These are phyloP conservation scores for Terrapene triunguis DNA, from an alignment of 2,113 vertebrate genomes.

Conservation along the genomic window DNA sequence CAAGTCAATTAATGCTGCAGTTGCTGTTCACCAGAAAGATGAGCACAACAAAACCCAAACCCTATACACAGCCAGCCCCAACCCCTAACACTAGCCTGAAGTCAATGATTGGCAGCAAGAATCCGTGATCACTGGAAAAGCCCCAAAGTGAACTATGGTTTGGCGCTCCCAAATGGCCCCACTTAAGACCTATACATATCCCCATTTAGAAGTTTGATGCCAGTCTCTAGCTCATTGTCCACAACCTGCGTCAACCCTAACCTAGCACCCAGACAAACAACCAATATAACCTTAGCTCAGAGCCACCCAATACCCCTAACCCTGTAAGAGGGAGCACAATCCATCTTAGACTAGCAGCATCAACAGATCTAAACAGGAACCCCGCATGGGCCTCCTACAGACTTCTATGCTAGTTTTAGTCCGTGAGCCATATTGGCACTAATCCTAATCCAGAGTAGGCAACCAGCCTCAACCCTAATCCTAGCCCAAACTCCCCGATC, in stretches of 20 bases:
- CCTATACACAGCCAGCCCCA: background rate
- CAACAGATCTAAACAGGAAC: background rate
- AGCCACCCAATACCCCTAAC: background rate
- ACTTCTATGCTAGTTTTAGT: background rate
- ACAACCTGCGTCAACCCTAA: background rate
- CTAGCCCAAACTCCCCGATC: background rate
- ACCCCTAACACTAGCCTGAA: background rate
- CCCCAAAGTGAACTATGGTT: background rate
- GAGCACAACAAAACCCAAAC: background rate
- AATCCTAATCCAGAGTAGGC: no score
- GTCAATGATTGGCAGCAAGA: background rate
- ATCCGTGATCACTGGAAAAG: background rate
- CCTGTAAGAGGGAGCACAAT: background rate
- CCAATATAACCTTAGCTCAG: background rate
- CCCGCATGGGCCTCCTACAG: background rate
- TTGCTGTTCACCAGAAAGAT: constrained; percentile 1
- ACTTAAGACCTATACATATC: background rate
- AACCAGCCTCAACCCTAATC: background rate
- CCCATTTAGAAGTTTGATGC: no score
- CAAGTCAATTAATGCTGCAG: background rate
- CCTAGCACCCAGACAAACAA: background rate
- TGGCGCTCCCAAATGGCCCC: background rate
- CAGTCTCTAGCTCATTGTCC: background rate
- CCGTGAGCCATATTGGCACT: no score
- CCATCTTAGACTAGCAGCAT: no score